A percentile compares a stretch with the other conserved stretches of the same genome.
phyloP scores from a whole-genome alignment of 2,888 invertebrate species.

The Synanthedon tipuliformis region DNA sequence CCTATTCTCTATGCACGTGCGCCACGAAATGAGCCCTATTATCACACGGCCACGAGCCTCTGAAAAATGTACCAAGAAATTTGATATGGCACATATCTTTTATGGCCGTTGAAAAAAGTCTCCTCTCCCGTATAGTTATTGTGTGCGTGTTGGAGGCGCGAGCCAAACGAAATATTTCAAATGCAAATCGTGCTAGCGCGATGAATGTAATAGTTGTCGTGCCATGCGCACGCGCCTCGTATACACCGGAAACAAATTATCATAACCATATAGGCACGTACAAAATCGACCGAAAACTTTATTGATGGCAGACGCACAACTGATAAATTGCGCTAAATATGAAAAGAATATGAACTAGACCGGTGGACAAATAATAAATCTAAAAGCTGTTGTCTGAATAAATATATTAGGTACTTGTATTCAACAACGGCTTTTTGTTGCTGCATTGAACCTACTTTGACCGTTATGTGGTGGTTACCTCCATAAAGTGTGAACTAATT shows the following conservation, averaged over 20 bases:
- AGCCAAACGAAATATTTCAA: slow-evolving; percentile 64
- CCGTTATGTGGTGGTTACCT: too few species aligned
- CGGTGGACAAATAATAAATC: too few species aligned
- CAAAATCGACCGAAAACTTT: slow-evolving; percentile 58
- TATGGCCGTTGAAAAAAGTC: slow-evolving; percentile 32
- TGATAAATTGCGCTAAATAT: slow-evolving; percentile 61
- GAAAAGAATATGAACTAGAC: slow-evolving; percentile 19
- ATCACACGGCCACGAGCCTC: slow-evolving; percentile 41
- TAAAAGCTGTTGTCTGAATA: too few species aligned
- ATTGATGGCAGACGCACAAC: slow-evolving; percentile 53
- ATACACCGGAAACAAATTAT: slow-evolving; percentile 70
- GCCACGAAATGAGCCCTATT: slow-evolving; percentile 50
- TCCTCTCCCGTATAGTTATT: slow-evolving; percentile 47
- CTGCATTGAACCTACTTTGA: too few species aligned
- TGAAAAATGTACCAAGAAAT: slow-evolving; percentile 67
- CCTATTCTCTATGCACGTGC: slow-evolving; percentile 60
- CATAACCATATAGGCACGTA: slow-evolving; percentile 66
- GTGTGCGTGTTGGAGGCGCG: slow-evolving; percentile 56
- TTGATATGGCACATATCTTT: slow-evolving; percentile 54
- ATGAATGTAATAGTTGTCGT: slow-evolving; percentile 69
- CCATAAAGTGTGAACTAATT: too few species aligned
- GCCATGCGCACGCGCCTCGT: slow-evolving; percentile 62
- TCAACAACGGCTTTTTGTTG: too few species aligned
- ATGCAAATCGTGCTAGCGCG: slow-evolving; percentile 68
- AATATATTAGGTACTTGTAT: too few species aligned